Percentiles rank a stretch among this genome's conserved stretches.
Evolutionary conservation across 2,113 vertebrate species (phyloP).

Genomic region (Chionis minor): DNA sequence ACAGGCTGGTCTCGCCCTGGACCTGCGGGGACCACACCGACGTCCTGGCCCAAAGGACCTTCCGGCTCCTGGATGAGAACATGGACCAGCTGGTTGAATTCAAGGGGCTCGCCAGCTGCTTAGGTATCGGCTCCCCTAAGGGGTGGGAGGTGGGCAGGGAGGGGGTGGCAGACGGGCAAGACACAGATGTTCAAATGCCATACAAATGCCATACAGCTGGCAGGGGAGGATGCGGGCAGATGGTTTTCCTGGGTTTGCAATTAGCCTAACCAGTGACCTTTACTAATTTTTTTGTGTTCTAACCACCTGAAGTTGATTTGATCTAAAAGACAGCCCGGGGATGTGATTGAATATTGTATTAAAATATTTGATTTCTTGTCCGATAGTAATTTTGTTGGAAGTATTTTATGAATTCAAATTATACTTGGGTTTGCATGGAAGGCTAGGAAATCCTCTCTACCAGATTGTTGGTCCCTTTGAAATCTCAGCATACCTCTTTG

Average conservation of each 20-base stretch:
- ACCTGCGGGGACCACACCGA: slow-evolving; percentile 80
- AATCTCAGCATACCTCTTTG: background rate
- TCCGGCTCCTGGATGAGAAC: slow-evolving; percentile 88
- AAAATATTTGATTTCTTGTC: background rate
- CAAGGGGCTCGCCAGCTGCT: slow-evolving; percentile 82
- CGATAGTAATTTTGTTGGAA: background rate
- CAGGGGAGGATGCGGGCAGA: background rate
- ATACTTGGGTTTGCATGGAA: background rate
- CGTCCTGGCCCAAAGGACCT: slow-evolving; percentile 83
- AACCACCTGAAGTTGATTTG: background rate
- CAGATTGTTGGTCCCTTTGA: background rate
- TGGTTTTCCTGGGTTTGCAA: background rate
- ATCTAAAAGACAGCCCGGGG: background rate
- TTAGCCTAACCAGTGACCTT: background rate
- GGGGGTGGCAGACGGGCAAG: fast-evolving
- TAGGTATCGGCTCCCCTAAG: slow-evolving; percentile 70
- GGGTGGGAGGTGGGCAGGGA: background rate
- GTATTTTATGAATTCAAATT: background rate
- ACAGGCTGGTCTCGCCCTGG: slow-evolving; percentile 86
- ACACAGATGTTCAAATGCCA: background rate
- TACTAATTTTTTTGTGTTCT: background rate
- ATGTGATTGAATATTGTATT: background rate
- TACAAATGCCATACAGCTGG: fast-evolving
- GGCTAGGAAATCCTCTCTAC: background rate
- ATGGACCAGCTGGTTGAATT: slow-evolving; percentile 83